Evolutionary conservation across 2,888 invertebrate genomes (phyloP), one percentile per base, ranked within the genome.

Genomic region (Erebia epiphron): DNA sequence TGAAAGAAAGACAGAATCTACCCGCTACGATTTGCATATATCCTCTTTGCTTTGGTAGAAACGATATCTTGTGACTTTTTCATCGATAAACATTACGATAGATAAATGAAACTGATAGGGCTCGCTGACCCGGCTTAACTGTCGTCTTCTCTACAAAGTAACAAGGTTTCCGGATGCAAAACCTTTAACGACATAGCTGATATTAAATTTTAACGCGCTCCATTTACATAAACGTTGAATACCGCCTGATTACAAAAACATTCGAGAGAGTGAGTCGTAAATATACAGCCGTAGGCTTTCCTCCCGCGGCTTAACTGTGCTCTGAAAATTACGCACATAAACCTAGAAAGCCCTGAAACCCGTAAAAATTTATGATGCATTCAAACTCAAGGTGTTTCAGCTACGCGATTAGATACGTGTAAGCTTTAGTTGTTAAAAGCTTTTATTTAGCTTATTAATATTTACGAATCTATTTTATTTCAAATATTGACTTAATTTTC

Each of bases 221-320:
- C 54, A 65, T 70, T 67, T 69, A 67, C 69, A 67, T 72, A 63
- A 67, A 67, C 69, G 63, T 67, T 67, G 57, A 46, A 63, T 64
- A 67, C 69, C 49, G 62, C 13, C 64, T 69, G 67, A 69, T 72
- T 67, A 67, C 58, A 54, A 50, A 73, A 61, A 64, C 67, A 35
- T 71, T 63, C 50, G 61, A 61, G 65, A 61, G 64, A 68, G 66
- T 72, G 26, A 50, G 65, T 54, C 61, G 50, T 61, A 69, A 66
- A 66, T 65, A 65, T 18, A 69, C 58, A 56, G 21, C 56, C 14
- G 57, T 54, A 67, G 49, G 58, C 67, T 66, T 66, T 56, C 46
- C 58, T 49, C 16, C 58, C 65, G 21, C 61, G 61, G 26, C 62
- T 69, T 43, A 56, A 58, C 54, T 63, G 35, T 54, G 43, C 66